Base-by-base conservation (phyloP, 2,888 invertebrate genomes). In the Tetragonula carbonaria region DNA sequence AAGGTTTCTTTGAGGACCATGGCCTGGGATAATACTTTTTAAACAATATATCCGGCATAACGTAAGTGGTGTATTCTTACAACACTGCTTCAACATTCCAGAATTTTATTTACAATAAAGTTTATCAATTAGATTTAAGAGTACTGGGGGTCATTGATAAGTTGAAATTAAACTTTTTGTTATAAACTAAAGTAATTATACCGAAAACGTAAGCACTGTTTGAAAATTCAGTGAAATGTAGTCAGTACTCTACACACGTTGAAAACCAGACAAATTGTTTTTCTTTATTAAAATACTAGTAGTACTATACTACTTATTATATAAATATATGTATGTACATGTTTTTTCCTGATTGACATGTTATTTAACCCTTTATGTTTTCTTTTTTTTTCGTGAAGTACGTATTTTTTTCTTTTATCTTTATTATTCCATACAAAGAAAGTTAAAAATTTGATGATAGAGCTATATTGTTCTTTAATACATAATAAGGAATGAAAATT, bases 1-100 rank as follows among this genome's bases (percentile, higher is more conserved):
- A 99, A 95, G 99, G 99, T 93, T 99, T 99, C 96, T 99, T 99
- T 95, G 99, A 99, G 95, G 99, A 99, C 96, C 99, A 99, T 95
- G 99, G 99, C 89, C 97, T 99, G 92, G 94, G 94, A 90, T 94
- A 94, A 93, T 88, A 86, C 76, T 87, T 85, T 73, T 82, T 66
- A 74, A 59, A 79, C 33, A 65, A 72, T 82, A 51, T 67, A 68
- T 66, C 45, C 71, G 14, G 4, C 59, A 75, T 55, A 67, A 80
- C 11, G 78, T 82, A 85, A 87, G 87, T 82, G 73, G 53, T 74
- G 71, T 51, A 68, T 57, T 76, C 45, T 71, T 65, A 53, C 65
- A 65, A 66, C 23, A 75, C 65, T 78, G 68, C 59, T 88, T 71
- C 77, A 77, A 65, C 78, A 87, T 88, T 88, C 85, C 84, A 81